Percentiles rank a stretch among this genome's conserved stretches.
Evolutionary conservation across 2,113 vertebrate species (phyloP).

Genomic region (Nothocercus nigrocapillus): DNA sequence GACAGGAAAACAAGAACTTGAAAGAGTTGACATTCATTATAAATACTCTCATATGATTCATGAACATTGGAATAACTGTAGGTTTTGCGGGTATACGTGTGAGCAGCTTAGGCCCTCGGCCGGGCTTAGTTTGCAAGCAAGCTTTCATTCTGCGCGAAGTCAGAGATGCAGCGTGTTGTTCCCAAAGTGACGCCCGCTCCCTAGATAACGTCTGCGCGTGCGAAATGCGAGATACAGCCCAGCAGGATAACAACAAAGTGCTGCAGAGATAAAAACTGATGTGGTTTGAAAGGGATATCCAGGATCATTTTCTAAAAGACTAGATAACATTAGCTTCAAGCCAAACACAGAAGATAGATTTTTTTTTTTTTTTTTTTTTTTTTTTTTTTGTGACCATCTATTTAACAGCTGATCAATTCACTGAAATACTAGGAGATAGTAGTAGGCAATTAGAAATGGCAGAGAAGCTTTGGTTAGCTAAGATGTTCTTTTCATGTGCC

Average conservation of each 20-base stretch:
- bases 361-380: background rate
- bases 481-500: background rate
- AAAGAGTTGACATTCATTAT: background rate
- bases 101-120: background rate
- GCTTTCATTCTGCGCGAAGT: background rate
- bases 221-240: background rate
- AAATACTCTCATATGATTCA: background rate
- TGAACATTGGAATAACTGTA: background rate
- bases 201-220: conserved; percentile 12
- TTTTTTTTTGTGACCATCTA: background rate
- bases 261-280: background rate
- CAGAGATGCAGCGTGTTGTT: conserved; percentile 21
- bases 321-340: conserved; percentile 27
- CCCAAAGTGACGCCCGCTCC: conserved; percentile 29
- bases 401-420: conserved; percentile 34
- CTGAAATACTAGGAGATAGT: background rate
- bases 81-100: background rate
- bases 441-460: background rate
- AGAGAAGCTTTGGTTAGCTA: background rate
- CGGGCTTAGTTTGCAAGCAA: background rate
- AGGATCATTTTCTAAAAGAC: conserved; percentile 34
- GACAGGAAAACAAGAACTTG: background rate
- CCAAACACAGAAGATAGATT: background rate
- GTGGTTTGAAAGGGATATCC: conserved; percentile 39
- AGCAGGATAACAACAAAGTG: conserved; percentile 8